phyloP scores from a whole-genome alignment of 1,140 invertebrate species.

The Nephotettix cincticeps region DNA sequence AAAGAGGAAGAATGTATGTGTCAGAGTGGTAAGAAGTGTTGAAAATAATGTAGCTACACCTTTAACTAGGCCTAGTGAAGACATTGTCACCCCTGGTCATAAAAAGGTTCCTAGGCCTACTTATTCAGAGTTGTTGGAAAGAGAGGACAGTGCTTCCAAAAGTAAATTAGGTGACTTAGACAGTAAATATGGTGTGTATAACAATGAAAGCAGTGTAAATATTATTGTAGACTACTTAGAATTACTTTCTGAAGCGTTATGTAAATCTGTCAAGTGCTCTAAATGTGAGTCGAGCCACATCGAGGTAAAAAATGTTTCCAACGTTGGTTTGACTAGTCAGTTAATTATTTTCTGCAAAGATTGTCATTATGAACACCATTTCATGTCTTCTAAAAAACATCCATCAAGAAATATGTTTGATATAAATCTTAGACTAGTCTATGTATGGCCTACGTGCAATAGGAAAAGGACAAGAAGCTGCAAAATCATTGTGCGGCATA shows the following conservation, averaged over 20 bases:
- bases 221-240: slow-evolving; percentile 13
- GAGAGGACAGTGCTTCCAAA: slow-evolving; percentile 17
- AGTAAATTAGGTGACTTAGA: not conserved
- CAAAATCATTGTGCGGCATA: slow-evolving; percentile 18
- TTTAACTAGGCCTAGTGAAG: too few relatives aligned
- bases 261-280: slow-evolving; percentile 7
- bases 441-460: slow-evolving; percentile 27
- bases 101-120: too few relatives aligned
- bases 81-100: too few relatives aligned
- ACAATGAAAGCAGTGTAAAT: slow-evolving; percentile 17
- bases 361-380: not conserved
- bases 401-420: slow-evolving; percentile 18
- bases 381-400: slow-evolving; percentile 9
- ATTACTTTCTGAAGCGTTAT: not conserved
- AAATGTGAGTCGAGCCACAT: not conserved
- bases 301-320: not conserved
- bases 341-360: not conserved
- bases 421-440: slow-evolving; percentile 27
- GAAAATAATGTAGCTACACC: not conserved
- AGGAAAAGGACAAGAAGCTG: slow-evolving; percentile 15
- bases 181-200: slow-evolving; percentile 13
- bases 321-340: slow-evolving; percentile 12
- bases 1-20: not conserved
- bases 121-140: too few relatives aligned
- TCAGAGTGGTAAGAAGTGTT: not conserved